Evolutionary conservation across 2,888 invertebrate genomes (phyloP), one percentile per base, ranked within the genome.

Genomic region (Campopleginae sp.): DNA sequence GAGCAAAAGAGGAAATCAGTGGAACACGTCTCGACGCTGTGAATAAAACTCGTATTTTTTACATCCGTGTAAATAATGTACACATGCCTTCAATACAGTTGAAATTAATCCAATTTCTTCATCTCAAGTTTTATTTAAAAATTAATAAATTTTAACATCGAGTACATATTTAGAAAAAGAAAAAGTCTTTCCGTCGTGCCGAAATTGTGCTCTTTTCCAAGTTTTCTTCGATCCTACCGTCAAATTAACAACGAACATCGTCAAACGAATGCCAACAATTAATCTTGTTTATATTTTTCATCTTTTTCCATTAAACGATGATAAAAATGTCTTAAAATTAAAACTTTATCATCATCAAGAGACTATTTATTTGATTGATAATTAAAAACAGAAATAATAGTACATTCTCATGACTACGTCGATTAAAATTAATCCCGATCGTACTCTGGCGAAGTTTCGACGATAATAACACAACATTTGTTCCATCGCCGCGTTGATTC

Each of bases 111-210:
- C 23, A 27, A 63, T 33, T 71, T 44, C 54, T 8, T 71, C 70
- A 46, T 65, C 10, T 54, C 31, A 71, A 74, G 27, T 79, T 86
- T 79, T 86, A 85, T 85, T 85, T 58, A 76, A 86, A 86, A 85
- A 80, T 74, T 48, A 80, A 77, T 86, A 83, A 86, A 77, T 68
- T 10, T 83, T 71, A 83, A 80, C 71, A 71, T 82, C 54, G 75
- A 82, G 65, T 85, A 85, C 70, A 85, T 71, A 66, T 82, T 27
- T 63, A 5, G 42, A 65, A 75, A 81, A 54, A 66, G 46, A 44
- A 58, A 27, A 72, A 58, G 42, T 46, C 31, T 74, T 72, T 17
- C 19, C 42, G 27, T 72, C n/a, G n/a, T 65, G 65, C 48, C 48
- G 8, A 58, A 46, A n/a, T 38, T 42, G 58, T 42, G 27, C 42